Conservation (phyloP, 2,888 invertebrate species). For the Alentia gelatinosa region DNA sequence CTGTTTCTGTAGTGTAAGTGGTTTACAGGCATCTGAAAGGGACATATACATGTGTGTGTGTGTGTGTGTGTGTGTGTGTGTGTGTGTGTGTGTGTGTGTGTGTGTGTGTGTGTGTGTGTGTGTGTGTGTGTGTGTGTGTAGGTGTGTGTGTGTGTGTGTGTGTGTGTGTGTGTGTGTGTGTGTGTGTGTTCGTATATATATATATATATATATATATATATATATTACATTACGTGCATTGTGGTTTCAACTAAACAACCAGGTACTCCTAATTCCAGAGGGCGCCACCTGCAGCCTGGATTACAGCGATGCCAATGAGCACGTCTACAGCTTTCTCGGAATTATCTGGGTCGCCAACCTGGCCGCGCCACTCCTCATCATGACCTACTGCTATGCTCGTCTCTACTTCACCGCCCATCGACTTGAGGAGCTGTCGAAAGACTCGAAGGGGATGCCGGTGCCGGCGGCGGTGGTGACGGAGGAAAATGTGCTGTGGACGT, state of each 20-base stretch:
- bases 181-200: too few relatives aligned
- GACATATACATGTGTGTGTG: too few relatives aligned
- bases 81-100: too few relatives aligned
- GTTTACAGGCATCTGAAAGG: too few relatives aligned
- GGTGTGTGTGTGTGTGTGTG: background rate
- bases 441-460: background rate
- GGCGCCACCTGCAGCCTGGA: background rate
- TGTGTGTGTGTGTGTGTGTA: background rate
- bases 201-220: too few relatives aligned
- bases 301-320: slow-evolving; percentile 1
- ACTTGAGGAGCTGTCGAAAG: too few relatives aligned
- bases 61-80: background rate
- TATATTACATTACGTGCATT: background rate
- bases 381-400: background rate
- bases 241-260: background rate
- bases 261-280: background rate
- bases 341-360: background rate
- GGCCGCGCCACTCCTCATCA: background rate
- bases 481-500: background rate
- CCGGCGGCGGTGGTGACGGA: background rate
- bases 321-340: background rate
- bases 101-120: background rate
- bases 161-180: background rate
- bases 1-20: too few relatives aligned
- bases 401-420: background rate